Base-by-base conservation (phyloP, 2,888 invertebrate genomes). In the Troides aeacus region DNA sequence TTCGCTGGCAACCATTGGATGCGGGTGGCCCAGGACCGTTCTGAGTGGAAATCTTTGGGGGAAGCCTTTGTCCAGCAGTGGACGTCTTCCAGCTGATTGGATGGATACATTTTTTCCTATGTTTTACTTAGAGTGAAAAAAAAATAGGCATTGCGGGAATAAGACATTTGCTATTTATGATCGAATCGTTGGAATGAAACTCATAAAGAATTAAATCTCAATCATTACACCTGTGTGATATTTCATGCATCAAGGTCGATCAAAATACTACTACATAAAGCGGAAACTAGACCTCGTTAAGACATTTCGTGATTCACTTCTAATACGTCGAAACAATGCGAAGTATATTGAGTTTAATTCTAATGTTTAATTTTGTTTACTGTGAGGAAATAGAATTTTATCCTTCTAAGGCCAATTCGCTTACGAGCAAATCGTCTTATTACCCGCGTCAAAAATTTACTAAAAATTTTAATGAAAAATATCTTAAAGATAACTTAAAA, bases 151-250 rank as follows among this genome's bases (percentile, higher is more conserved):
- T 23, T 15, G 57, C 57, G 23, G 8, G 57, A 58, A 58, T 58
- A 23, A 58, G 57, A 12, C 23, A 23, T 24, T 23, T 58, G 8
- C 68, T 74, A 82, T 78, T 83, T 84, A 73, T 83, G 82, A 84
- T 79, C 75, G 74, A 73, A 69, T 72, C 64, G 10, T 58, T 75
- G 75, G 77, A 74, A 77, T 77, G 78, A 78, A 74, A 74, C 66
- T 78, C 81, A 90, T 92, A 79, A 89, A 92, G 86, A 82, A 92
- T 90, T 81, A 80, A 88, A 84, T 84, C 87, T 82, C 88, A 92
- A 93, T 93, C 90, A 90, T 85, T 86, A 77, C 93, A 93, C 92
- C 90, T 92, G 92, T 74, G 75, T 69, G 81, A 81, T 81, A 81
- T 86, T 87, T 86, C 76, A 75, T 66, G 74, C 73, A 74, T 73